Evolutionary conservation across 2,888 invertebrate species (phyloP), one percentile per base, ranked within the genome.

Genomic region (Rhorus exstirpatorius): DNA sequence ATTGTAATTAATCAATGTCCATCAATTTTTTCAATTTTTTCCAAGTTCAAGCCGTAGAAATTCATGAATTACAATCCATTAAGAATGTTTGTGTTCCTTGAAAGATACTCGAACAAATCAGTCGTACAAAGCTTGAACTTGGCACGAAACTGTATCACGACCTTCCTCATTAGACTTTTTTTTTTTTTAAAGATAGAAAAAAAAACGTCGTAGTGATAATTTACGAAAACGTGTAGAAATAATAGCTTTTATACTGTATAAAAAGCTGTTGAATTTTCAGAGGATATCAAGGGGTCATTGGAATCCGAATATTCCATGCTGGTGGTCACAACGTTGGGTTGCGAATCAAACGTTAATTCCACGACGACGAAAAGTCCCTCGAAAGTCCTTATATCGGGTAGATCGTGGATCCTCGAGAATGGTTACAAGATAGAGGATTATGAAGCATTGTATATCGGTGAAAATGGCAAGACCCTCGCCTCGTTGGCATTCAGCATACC

Each of bases 391-490:
- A 83, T 90, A 63, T 88, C 90, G 61, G 92, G 92, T 7, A 89
- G 92, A 86, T 84, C 67, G 84, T 91, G 88, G 83, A 82, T 76
- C n/a, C 83, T 92, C 58, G 84, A 90, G 63, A 85, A 87, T 68
- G 86, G 79, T 35, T 86, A 81, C 60, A 84, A 87, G 19, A 79
- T 95, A 4, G 92, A 93, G 24, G 94, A 95, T 26, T 95, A 94
- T 81, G 91, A 94, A 21, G 95, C 96, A 85, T 90, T 97, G 61
- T 96, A 95, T 90, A 92, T 97, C 76, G 97, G 97, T 0, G 89
- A 93, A 0, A 95, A 95, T 86, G 95, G 95, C 86, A 95, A 95
- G 83, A 95, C 95, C 0, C 93, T 96, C 61, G 95, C 95, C 44
- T 96, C 96, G 89, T 94, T 95, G 26, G 94, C 94, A 3, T 92